Percentiles rank a stretch among this genome's conserved stretches.
These are phyloP conservation scores for Solenodon paradoxus DNA, from an alignment of 2,113 vertebrate species.

Conservation along the genomic window DNA sequence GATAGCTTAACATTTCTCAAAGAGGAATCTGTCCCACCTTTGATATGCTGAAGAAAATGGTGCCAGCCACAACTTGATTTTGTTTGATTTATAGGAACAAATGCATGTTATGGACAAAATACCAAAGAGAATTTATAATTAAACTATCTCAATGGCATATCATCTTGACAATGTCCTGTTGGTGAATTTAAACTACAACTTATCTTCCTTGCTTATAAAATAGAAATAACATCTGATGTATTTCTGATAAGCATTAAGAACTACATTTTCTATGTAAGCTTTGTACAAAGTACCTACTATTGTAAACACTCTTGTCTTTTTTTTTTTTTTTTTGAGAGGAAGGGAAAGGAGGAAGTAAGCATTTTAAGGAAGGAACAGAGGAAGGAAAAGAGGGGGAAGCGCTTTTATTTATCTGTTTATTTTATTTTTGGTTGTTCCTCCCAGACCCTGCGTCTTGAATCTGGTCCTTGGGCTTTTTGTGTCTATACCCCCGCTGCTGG, in stretches of 20 bases:
- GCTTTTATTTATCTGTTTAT: no score
- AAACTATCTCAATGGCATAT: not conserved
- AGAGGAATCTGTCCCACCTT: not conserved
- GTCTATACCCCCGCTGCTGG: no score
- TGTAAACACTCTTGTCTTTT: not conserved
- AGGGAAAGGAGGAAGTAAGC: no score
- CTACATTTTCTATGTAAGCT: not conserved
- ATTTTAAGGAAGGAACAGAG: no score
- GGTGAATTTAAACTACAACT: not conserved
- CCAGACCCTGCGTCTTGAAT: no score
- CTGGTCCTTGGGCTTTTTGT: no score
- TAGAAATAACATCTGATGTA: not conserved
- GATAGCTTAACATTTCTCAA: not conserved
- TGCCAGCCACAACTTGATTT: constrained; percentile 17
- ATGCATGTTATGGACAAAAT: not conserved
- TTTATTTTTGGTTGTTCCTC: no score
- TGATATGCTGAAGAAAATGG: not conserved
- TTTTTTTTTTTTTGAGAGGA: no score
- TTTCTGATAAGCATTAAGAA: not conserved
- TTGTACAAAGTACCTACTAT: not conserved
- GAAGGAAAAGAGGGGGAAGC: no score
- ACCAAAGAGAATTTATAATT: not conserved
- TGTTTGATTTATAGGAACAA: not conserved
- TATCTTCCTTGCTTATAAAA: not conserved
- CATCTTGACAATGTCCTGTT: no score